Evolutionary conservation across 2,113 vertebrate genomes (phyloP).

Genomic region (Lota lota): DNA sequence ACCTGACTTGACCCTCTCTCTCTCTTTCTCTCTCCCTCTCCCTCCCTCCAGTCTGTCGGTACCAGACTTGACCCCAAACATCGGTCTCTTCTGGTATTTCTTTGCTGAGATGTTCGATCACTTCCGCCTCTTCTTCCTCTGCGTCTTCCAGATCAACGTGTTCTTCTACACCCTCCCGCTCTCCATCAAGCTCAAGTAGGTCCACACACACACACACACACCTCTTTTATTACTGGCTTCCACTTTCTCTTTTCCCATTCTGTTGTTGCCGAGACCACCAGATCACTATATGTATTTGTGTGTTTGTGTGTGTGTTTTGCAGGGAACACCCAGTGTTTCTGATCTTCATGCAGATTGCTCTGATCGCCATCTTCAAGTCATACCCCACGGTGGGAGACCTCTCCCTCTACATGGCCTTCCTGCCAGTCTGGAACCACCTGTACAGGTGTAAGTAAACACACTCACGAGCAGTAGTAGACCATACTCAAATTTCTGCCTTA

Average conservation of each 20-base stretch:
- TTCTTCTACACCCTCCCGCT: constrained; percentile 97
- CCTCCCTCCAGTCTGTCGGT: constrained; percentile 84
- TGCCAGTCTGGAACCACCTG: constrained; percentile 92
- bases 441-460: constrained; percentile 85
- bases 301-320: neutral
- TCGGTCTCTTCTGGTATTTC: constrained; percentile 99
- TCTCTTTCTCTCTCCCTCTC: neutral
- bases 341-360: constrained; percentile 93
- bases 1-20: neutral
- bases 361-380: constrained; percentile 98
- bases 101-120: constrained; percentile 99
- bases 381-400: constrained; percentile 95
- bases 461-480: too few relatives aligned
- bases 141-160: constrained; percentile 97
- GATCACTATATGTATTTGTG: neutral
- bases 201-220: constrained; percentile 9
- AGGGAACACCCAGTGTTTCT: constrained; percentile 97
- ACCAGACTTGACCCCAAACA: constrained; percentile 95
- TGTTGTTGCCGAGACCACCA: neutral
- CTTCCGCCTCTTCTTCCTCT: constrained; percentile 96
- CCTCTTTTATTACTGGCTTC: too few relatives aligned
- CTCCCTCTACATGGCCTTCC: constrained; percentile 92
- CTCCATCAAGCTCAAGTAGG: constrained; percentile 94
- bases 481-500: too few relatives aligned
- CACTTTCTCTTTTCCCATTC: neutral